Conservation (phyloP, 1,140 invertebrate genomes). For the Brachionus calyciflorus region DNA sequence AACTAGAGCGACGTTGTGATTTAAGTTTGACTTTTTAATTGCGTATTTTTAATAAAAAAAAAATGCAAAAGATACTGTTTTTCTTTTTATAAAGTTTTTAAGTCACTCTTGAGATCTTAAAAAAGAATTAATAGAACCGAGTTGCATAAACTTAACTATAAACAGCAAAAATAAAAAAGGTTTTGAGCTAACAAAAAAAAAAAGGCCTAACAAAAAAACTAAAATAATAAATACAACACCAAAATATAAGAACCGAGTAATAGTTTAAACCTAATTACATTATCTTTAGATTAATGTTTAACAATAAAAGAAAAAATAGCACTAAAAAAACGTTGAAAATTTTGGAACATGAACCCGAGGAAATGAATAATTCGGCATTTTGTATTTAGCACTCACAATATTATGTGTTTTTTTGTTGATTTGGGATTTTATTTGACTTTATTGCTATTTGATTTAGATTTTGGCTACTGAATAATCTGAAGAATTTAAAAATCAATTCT, state of each 20-base stretch:
- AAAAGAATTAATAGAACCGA: too few relatives aligned
- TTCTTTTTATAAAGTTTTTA: too few relatives aligned
- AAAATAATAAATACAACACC: neutral
- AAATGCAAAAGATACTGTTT: too few relatives aligned
- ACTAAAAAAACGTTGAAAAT: neutral
- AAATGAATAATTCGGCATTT: conserved; percentile 5
- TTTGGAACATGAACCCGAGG: conserved; percentile 2
- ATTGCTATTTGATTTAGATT: conserved; percentile 10
- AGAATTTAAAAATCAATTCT: neutral
- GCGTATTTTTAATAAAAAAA: too few relatives aligned
- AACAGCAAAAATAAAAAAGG: too few relatives aligned
- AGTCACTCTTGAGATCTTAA: conserved; percentile 14
- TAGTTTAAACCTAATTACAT: too few relatives aligned
- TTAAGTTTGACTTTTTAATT: neutral
- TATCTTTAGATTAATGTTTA: too few relatives aligned
- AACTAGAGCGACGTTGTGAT: neutral
- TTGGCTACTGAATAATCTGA: neutral
- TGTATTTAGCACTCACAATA: conserved; percentile 15
- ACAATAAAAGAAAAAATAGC: neutral
- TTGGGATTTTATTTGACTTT: conserved; percentile 28
- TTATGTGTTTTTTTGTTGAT: neutral
- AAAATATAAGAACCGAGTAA: neutral
- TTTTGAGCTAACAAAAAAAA: conserved; percentile 21
- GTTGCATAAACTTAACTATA: too few relatives aligned
- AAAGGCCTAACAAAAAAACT: conserved; percentile 22